Evolutionary conservation across 2,113 vertebrate species (phyloP), one percentile per base, ranked within the genome.

Genomic region (Clupea harengus): DNA sequence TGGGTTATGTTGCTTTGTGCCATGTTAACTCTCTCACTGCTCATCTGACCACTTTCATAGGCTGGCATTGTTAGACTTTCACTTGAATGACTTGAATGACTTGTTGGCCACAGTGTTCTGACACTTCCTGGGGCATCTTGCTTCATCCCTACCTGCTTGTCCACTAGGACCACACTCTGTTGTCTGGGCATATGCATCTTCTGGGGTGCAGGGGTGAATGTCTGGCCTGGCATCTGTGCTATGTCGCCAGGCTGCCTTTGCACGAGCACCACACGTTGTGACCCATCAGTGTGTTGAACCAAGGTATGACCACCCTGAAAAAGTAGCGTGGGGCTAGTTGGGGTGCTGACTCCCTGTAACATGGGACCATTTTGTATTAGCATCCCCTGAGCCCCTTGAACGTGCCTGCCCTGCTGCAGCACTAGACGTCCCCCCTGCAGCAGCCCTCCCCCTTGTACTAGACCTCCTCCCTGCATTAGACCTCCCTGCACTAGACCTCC

Each of bases 321-420:
- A 28, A 93, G 32, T 49, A 91, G 17, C 6, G 87, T 86, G 11
- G 93, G 83, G 47, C 80, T 85, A 15, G 85, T 20, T 84, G 83
- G 83, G 67, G 44, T 25, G 25, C 11, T 78, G 32, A 78, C 45
- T 47, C 85, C 82, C 57, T 90, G 85, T 64, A 22, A 28, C 45
- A 18, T 83, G n/a, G 88, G 84, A 10, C 89, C 28, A 4, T 39
- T 39, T 39, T 39, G 39, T 39, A 39, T 39, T 39, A 39, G 39
- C 39, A 39, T 39, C 64, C 64, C 64, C 64, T 25, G 64, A 4
- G 64, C 15, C 50, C 18, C 52, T 17, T 54, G 52, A 54, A 54
- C 13, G 22, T 20, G 54, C 4, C 54, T 20, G 5, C 20, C 20
- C 54, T 60, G 18, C 54, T 60, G 54, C 18, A 60, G 22, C 54